A percentile compares a stretch with the other conserved stretches of the same genome.
Evolutionary conservation across 1,140 invertebrate species (phyloP).

Genomic region (Tetragonula clypearis): DNA sequence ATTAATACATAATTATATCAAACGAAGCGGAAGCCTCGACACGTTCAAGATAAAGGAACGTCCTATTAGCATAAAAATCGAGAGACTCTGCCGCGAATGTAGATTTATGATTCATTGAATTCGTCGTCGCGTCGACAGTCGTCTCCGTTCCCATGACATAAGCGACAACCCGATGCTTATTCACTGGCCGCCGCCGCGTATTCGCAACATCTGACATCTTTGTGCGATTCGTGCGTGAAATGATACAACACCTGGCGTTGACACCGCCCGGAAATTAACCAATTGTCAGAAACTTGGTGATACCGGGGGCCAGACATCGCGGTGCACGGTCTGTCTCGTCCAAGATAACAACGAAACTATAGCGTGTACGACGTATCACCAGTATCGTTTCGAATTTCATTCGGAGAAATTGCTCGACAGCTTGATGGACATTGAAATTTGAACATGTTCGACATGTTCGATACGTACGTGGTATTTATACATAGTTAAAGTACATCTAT

Average conservation of each 20-base stretch:
- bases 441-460: not conserved
- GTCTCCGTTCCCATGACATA: not conserved
- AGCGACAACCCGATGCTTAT: conserved; percentile 3
- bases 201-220: conserved; percentile 52
- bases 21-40: not conserved
- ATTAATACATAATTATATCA: not conserved
- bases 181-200: not conserved
- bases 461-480: too few relatives aligned
- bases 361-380: not conserved
- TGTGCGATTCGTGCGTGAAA: conserved; percentile 33
- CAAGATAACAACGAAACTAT: not conserved
- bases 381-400: not conserved
- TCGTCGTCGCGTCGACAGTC: not conserved
- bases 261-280: conserved; percentile 55
- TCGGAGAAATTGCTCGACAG: not conserved
- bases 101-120: conserved; percentile 14
- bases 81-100: not conserved
- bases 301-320: conserved; percentile 1
- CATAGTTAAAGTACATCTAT: too few relatives aligned
- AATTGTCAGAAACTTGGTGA: conserved; percentile 45
- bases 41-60: too few relatives aligned
- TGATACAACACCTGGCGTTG: conserved; percentile 47
- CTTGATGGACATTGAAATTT: not conserved
- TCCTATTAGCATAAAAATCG: not conserved
- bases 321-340: not conserved